phyloP scores from a whole-genome alignment of 2,888 invertebrate genomes.

The Byasa hedistus region DNA sequence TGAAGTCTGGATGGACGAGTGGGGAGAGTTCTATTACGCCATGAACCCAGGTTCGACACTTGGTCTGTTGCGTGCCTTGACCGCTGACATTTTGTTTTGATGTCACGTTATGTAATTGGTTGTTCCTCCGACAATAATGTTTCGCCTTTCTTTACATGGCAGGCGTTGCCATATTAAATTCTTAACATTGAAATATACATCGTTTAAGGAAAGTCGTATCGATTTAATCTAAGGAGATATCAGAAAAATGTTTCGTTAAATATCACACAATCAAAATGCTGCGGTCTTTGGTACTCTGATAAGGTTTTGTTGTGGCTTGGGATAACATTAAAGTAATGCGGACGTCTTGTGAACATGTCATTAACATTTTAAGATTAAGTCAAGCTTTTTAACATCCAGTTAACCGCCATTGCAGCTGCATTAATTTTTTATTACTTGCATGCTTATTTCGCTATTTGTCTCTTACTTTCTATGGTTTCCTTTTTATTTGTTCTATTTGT shows the following conservation, averaged over 20 bases:
- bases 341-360: conserved; percentile 45
- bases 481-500: conserved; percentile 36
- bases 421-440: conserved; percentile 46
- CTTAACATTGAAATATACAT: too few relatives aligned
- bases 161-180: too few relatives aligned
- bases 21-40: conserved; percentile 99
- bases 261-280: conserved; percentile 47
- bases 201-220: too few relatives aligned
- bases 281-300: conserved; percentile 45
- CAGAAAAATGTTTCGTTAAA: background rate
- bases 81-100: conserved; percentile 47
- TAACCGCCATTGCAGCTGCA: conserved; percentile 73
- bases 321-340: conserved; percentile 54
- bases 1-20: conserved; percentile 99
- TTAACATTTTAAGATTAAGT: conserved; percentile 48
- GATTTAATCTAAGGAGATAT: too few relatives aligned
- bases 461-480: conserved; percentile 35
- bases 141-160: too few relatives aligned
- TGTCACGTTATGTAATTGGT: background rate
- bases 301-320: conserved; percentile 80
- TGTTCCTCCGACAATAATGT: too few relatives aligned
- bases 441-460: conserved; percentile 39
- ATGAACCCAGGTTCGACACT: conserved; percentile 95
- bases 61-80: conserved; percentile 37
- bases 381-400: conserved; percentile 57